Evolutionary conservation across 2,797 vertebrate genomes (phyloP).

Genomic region (Bovichtus variegatus): DNA sequence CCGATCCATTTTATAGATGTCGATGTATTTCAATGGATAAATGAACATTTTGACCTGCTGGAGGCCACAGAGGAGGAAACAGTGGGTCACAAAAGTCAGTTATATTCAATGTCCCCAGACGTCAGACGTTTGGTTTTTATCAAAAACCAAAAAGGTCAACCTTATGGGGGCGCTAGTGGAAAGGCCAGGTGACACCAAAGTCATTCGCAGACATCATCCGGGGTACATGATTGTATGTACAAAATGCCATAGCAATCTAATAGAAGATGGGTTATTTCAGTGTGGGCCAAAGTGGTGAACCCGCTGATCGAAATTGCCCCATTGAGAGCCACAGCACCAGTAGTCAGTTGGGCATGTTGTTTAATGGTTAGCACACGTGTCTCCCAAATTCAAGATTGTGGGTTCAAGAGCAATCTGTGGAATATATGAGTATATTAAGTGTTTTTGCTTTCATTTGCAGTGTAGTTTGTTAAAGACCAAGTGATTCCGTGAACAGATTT

Average conservation of each 20-base stretch:
- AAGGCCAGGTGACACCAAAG: background rate
- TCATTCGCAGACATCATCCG: background rate
- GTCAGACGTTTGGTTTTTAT: too few species aligned
- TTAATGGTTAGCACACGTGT: background rate
- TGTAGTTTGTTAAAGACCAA: background rate
- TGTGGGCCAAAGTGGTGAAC: background rate
- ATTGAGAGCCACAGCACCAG: background rate
- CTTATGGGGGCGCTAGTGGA: background rate
- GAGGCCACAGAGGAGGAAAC: background rate
- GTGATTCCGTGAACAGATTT: background rate
- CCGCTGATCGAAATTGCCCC: background rate
- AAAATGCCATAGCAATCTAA: background rate
- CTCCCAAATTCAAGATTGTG: background rate
- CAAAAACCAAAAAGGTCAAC: background rate
- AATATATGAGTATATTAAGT: too few species aligned
- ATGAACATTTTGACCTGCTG: background rate
- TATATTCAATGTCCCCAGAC: too few species aligned
- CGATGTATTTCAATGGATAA: background rate
- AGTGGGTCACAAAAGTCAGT: background rate
- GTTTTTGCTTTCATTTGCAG: background rate
- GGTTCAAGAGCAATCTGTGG: too few species aligned
- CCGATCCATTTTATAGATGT: background rate
- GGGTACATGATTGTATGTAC: background rate
- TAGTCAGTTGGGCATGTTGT: background rate
- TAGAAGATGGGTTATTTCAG: background rate